Evolutionary conservation across 2,888 invertebrate genomes (phyloP), one percentile per base, ranked within the genome.

Genomic region (Rhodophaea formosa): DNA sequence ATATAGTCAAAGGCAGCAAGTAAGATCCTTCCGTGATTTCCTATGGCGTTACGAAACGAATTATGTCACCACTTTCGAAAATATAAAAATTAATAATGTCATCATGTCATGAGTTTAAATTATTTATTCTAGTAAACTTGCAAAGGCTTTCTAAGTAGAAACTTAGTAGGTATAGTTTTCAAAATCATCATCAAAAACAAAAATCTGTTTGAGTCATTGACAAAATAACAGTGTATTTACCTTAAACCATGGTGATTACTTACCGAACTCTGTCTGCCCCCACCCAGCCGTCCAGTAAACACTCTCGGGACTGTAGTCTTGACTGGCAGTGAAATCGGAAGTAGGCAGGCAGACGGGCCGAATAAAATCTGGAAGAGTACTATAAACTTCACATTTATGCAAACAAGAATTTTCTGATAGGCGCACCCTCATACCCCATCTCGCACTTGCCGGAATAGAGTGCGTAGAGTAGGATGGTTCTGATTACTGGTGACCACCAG

Each of bases 281-380:
- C 95, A 95, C 1, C 95, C 95, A n/a, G 94, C 93, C 1, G 93
- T 93, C 32, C 88, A 78, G 8, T 91, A 92, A 0, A 57, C 14
- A 70, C 84, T 81, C 62, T 80, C 80, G 3, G 80, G 78, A 5
- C 77, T 76, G 49, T 91, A 80, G 62, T 88, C 81, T 62, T 82
- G 75, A 14, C 69, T 71, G 0, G 35, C 45, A 8, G 75, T 63
- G 0, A 84, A 10, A 0, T 67, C 51, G 10, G 70, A 77, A 10
- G 70, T 72, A 8, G 92, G 92, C 58, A 92, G 64, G 62, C 92
- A 92, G 60, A 92, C 75, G 1, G 92, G 86, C n/a, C 70, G 72
- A 6, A 86, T 80, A 57, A 74, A 89, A n/a, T 72, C 77, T 83
- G 59, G 47, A 66, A 69, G 10, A 23, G 23, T 23, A 5, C 23